Percentiles rank a stretch among this genome's conserved stretches.
phyloP scores from a whole-genome alignment of 2,797 vertebrate genomes.

The Enteromius paludinosus region DNA sequence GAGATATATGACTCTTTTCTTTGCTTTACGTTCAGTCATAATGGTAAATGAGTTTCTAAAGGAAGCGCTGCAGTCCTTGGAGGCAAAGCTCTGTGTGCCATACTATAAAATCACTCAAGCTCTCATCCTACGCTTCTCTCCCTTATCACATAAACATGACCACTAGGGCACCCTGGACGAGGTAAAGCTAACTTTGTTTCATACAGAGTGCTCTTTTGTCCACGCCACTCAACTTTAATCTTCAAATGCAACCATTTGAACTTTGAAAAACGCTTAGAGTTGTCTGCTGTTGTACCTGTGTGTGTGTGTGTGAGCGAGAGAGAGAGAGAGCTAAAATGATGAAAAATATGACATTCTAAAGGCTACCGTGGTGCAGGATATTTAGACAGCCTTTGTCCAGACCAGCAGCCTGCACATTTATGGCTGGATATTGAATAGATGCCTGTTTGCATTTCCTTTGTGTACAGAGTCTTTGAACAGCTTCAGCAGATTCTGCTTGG shows the following conservation, averaged over 20 bases:
- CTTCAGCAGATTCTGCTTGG: not conserved
- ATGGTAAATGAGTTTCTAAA: constrained; percentile 6
- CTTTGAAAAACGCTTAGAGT: constrained; percentile 10
- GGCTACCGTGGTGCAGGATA: constrained; percentile 18
- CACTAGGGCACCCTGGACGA: not conserved
- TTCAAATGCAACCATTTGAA: constrained; percentile 19
- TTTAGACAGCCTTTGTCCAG: constrained; percentile 37
- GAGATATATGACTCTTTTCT: not conserved
- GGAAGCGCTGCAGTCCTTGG: not conserved
- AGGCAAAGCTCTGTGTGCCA: constrained; percentile 6
- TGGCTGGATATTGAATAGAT: constrained; percentile 23
- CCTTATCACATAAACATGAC: constrained; percentile 30
- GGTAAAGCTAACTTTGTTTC: constrained; percentile 10
- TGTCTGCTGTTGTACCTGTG: not conserved
- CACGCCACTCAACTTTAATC: constrained; percentile 22
- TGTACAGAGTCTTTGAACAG: not conserved
- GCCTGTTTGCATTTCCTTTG: constrained; percentile 25
- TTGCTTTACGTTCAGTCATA: constrained; percentile 4
- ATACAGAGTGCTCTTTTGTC: constrained; percentile 24
- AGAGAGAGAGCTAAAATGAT: constrained; percentile 5
- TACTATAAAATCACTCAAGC: constrained; percentile 34
- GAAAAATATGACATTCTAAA: constrained; percentile 36
- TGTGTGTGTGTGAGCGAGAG: not conserved
- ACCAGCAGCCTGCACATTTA: constrained; percentile 29
- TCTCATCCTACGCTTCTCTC: not conserved